Evolutionary conservation across 2,797 vertebrate genomes (phyloP), one percentile per base, ranked within the genome.

Genomic region (Garrulus glandarius): DNA sequence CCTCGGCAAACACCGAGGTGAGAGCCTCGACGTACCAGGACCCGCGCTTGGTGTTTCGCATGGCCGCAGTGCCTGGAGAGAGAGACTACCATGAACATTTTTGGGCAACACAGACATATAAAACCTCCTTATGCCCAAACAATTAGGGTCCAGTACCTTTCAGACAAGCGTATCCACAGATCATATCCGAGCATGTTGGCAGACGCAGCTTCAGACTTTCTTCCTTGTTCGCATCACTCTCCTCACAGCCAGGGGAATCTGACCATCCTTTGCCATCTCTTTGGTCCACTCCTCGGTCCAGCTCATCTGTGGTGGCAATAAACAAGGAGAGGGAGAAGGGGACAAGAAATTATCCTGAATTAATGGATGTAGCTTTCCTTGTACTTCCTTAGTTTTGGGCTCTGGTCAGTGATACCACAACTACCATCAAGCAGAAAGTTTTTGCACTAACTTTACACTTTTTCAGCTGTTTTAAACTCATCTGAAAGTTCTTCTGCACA

Each of bases 1-100:
- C 96, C 83, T 98, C 98, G 6, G 99, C 99, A 84, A 99, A 98
- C 16, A 98, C 98, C 7, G 97, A 94, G 37, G 98, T 97, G 19
- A 99, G 98, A 36, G 99, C 99, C 96, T 99, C 99, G 2, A 99
- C 93, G 49, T 99, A 99, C 99, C 99, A 99, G 71, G 99, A 99
- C 4, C 99, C 99, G 75, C 98, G 98, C 88, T 99, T 99, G 91
- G 99, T 99, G 97, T 99, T 99, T 23, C 99, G 98, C 99, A 99
- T 99, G 84, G 99, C 99, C 2, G 99, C 99, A 1, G 99, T 99
- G 94, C 99, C 99, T 99, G 96, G 32, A 64, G 70, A 44, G 61
- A 78, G 76, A 86, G 53, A 2, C 20, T 3, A 7, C 1, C 3
- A 20, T 86, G 21, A 81, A 27, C n/a, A 3, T 24, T 63, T 29